phyloP scores from a whole-genome alignment of 2,797 vertebrate species.

The Chaunax sp. region DNA sequence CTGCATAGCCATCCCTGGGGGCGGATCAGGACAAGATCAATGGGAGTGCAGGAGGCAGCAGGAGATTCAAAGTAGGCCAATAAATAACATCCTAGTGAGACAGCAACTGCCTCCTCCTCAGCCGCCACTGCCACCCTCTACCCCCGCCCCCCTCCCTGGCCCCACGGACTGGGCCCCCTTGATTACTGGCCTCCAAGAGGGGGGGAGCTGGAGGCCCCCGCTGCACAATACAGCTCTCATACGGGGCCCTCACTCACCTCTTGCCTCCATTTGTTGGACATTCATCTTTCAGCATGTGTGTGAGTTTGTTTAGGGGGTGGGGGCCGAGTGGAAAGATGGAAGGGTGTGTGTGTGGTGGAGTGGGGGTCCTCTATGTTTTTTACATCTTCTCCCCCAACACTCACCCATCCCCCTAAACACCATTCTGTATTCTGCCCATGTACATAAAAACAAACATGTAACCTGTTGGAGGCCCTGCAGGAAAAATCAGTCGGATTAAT shows the following conservation, averaged over 20 bases:
- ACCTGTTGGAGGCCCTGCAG: too few relatives aligned
- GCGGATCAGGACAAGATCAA: constrained; percentile 81
- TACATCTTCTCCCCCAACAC: constrained; percentile 42
- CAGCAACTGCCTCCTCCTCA: constrained; percentile 61
- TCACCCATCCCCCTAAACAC: constrained; percentile 47
- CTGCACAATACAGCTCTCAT: constrained; percentile 77
- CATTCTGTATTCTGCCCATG: constrained; percentile 26
- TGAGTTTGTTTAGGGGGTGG: constrained; percentile 77
- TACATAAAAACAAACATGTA: too few relatives aligned
- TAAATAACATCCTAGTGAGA: constrained; percentile 86
- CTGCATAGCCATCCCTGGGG: constrained; percentile 53
- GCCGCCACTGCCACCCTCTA: constrained; percentile 32
- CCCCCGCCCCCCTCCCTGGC: constrained; percentile 38
- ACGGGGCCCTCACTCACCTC: constrained; percentile 69
- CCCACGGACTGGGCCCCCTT: constrained; percentile 64
- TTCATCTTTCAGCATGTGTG: constrained; percentile 80
- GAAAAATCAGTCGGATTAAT: too few relatives aligned
- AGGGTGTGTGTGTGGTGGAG: constrained; percentile 23
- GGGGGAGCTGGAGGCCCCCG: constrained; percentile 25
- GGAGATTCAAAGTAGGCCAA: constrained; percentile 83
- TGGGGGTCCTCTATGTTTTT: constrained; percentile 57
- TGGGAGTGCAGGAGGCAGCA: constrained; percentile 81
- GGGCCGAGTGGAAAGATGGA: constrained; percentile 34
- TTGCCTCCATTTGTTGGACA: constrained; percentile 81
- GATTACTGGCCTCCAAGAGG: constrained; percentile 66